Evolutionary conservation across 1,140 invertebrate genomes (phyloP).

Genomic region (Bombus waltoni): DNA sequence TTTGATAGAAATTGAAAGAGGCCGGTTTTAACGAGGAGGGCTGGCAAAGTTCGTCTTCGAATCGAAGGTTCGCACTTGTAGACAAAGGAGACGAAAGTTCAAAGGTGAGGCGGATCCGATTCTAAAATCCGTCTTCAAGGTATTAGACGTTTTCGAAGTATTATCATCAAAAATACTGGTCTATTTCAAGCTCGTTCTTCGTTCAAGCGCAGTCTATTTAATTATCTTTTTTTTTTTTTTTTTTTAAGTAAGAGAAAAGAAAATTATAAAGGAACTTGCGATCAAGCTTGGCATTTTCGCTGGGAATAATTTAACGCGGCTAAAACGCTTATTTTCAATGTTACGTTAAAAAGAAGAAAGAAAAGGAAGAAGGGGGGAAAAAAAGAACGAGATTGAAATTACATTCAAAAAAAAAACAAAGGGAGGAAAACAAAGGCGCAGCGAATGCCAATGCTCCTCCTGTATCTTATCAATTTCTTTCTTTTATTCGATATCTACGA

Average conservation of each 20-base stretch:
- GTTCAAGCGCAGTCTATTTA: background rate
- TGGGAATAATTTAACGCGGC: background rate
- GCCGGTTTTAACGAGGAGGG: background rate
- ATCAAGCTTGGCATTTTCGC: background rate
- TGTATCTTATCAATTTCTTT: background rate
- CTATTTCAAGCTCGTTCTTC: background rate
- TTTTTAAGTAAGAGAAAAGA: too few relatives aligned
- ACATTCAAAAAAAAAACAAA: too few relatives aligned
- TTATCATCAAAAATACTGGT: background rate
- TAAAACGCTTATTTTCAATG: background rate
- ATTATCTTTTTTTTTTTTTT: background rate
- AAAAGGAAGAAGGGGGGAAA: too few relatives aligned
- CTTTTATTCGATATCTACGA: background rate
- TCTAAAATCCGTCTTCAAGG: background rate
- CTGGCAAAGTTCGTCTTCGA: background rate
- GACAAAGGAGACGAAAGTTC: background rate
- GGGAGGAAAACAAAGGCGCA: background rate
- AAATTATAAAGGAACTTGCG: background rate
- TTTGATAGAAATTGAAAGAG: background rate
- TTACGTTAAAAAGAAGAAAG: background rate
- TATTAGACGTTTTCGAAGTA: background rate
- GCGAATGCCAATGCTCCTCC: too few relatives aligned
- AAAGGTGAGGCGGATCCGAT: background rate
- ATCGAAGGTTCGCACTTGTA: background rate
- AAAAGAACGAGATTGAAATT: too few relatives aligned